Evolutionary conservation across 2,797 vertebrate genomes (phyloP), one percentile per base, ranked within the genome.

Genomic region (Acomys russatus): DNA sequence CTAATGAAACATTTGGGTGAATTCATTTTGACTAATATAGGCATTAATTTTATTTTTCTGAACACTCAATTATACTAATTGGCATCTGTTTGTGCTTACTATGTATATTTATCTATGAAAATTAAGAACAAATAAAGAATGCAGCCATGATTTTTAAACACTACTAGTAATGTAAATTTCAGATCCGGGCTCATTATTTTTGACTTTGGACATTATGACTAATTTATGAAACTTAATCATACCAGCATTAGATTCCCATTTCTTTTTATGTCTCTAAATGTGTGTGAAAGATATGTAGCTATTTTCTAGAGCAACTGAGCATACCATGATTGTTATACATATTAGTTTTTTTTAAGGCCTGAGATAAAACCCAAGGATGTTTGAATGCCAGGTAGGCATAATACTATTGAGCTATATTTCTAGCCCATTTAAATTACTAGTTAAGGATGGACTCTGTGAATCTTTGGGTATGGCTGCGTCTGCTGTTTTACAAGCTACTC

Each of bases 1-100:
- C 97, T 98, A 99, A 99, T 99, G 98, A 98, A 99, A 99, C 98
- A 99, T 99, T 99, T 98, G 98, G 97, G 93, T 98, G 98, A 99
- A 99, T 99, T 98, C 98, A 98, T 99, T 98, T 98, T 98, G 97
- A 99, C 97, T 98, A 98, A 99, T 98, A 98, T 97, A 98, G 98
- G 98, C 98, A 98, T 98, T 98, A 98, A 98, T 98, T 98, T 98
- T 98, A 98, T 98, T 98, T 97, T 96, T 98, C 98, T 98, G 25
- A 98, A 98, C 96, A 97, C 96, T 98, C 98, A 98, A 95, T 98
- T 99, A 98, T 98, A 98, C 93, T 98, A 99, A 99, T 98, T 97
- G 97, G 85, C 98, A 99, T 99, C 98, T 99, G 98, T 98, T 98
- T 97, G 97, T 98, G 98, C 98, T 98, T 97, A 35, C 71, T 84